These are phyloP conservation scores for Rhopilema esculentum DNA, from an alignment of 30 jellyfish, hydroid and myxozoan genomes.

Conservation along the genomic window DNA sequence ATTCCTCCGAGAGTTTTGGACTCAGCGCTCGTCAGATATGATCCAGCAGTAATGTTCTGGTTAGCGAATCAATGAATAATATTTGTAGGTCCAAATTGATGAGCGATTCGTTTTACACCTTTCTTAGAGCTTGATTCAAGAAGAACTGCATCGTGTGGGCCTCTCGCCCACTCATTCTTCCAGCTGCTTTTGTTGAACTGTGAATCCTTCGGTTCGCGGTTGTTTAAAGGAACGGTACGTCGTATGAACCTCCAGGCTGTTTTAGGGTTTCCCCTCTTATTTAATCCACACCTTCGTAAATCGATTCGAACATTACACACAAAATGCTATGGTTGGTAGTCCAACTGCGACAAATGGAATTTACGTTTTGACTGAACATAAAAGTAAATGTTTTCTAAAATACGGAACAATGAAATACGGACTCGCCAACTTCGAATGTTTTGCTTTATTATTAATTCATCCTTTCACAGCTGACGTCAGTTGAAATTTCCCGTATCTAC, in stretches of 20 bases:
- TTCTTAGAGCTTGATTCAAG: constrained; percentile 34
- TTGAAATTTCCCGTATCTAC: background rate
- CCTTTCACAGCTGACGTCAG: background rate
- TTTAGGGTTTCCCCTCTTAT: background rate
- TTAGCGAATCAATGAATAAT: background rate
- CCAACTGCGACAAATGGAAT: background rate
- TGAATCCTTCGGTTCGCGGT: constrained; percentile 61
- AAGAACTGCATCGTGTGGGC: constrained; percentile 72
- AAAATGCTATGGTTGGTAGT: background rate
- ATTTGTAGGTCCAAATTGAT: background rate
- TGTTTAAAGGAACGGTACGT: constrained; percentile 4
- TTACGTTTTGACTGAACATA: background rate
- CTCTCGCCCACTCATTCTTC: constrained; percentile 87
- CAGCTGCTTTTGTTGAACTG: constrained; percentile 78
- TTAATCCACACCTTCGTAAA: background rate
- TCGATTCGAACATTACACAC: background rate
- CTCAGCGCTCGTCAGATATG: background rate
- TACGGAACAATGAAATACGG: background rate
- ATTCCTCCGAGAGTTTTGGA: background rate
- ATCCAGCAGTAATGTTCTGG: background rate
- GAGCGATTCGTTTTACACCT: constrained; percentile 1
- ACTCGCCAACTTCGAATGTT: background rate
- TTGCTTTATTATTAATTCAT: background rate
- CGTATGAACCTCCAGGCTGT: background rate
- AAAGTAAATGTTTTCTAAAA: background rate